Evolutionary conservation across 2,113 vertebrate species (phyloP).

Genomic region (Nycticryphes semicollaris): DNA sequence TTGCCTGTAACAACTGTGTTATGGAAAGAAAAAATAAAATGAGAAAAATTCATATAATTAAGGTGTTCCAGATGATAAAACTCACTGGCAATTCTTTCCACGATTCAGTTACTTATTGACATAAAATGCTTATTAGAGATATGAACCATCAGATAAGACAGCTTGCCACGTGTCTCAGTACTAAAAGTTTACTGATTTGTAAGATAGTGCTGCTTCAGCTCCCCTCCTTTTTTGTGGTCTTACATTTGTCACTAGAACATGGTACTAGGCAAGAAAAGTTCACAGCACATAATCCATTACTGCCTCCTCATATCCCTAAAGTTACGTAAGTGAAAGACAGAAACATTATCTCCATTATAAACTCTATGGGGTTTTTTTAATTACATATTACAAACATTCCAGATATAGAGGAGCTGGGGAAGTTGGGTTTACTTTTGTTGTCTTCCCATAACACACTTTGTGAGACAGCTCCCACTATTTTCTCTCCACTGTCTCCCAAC

Average conservation of each 20-base stretch:
- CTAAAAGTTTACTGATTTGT: slow-evolving; percentile 32
- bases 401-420: neutral
- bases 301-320: neutral
- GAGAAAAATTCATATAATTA: neutral
- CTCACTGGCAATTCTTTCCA: slow-evolving; percentile 2
- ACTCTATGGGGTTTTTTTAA: neutral
- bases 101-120: slow-evolving; percentile 52
- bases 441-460: neutral
- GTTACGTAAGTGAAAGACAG: neutral
- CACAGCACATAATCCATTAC: neutral
- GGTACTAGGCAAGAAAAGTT: neutral
- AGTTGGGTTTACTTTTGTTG: neutral
- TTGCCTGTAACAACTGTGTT: neutral
- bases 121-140: slow-evolving; percentile 52
- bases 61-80: slow-evolving; percentile 21
- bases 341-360: neutral
- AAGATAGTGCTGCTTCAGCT: slow-evolving; percentile 41
- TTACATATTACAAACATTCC: neutral
- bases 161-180: slow-evolving; percentile 43
- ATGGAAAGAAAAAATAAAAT: slow-evolving; percentile 19
- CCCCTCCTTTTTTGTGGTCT: neutral
- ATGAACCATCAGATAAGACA: slow-evolving; percentile 37
- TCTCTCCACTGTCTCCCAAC: neutral
- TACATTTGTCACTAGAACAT: neutral
- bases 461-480: neutral